A percentile compares a stretch with the other conserved stretches of the same genome.
Evolutionary conservation across 2,113 vertebrate genomes (phyloP).

Genomic region (Neogobius melanostomus): DNA sequence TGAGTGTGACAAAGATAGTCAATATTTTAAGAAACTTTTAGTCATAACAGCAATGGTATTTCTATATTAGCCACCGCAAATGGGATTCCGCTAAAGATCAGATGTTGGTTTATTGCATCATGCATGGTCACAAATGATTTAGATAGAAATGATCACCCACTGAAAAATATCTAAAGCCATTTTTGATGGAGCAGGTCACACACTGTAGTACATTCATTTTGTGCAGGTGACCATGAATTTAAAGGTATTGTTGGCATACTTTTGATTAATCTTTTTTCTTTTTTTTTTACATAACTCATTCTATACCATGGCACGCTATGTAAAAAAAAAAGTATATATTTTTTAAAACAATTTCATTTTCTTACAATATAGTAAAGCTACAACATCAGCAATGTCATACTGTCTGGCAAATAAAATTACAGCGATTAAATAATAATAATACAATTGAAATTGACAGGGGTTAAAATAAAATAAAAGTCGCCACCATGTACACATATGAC

Average conservation of each 20-base stretch:
- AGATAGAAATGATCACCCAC: slow-evolving; percentile 50
- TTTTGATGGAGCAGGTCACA: slow-evolving; percentile 58
- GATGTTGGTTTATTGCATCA: slow-evolving; percentile 68
- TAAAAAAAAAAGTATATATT: slow-evolving; percentile 31
- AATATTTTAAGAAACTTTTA: slow-evolving; percentile 22
- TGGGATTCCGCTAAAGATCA: slow-evolving; percentile 49
- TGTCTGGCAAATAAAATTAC: slow-evolving; percentile 43
- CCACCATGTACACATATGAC: slow-evolving; percentile 32
- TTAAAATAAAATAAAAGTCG: slow-evolving; percentile 10
- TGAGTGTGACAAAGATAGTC: slow-evolving; percentile 39
- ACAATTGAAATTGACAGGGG: background rate
- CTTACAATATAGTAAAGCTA: slow-evolving; percentile 64
- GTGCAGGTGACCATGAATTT: slow-evolving; percentile 67
- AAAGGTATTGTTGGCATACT: slow-evolving; percentile 64
- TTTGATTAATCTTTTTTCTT: slow-evolving; percentile 49
- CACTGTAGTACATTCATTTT: slow-evolving; percentile 72
- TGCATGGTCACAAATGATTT: slow-evolving; percentile 56
- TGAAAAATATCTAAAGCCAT: slow-evolving; percentile 61
- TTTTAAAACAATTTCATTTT: slow-evolving; percentile 48
- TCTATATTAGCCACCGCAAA: slow-evolving; percentile 31
- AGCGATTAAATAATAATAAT: slow-evolving; percentile 30
- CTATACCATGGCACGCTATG: slow-evolving; percentile 58
- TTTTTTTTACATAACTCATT: slow-evolving; percentile 37
- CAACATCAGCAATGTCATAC: slow-evolving; percentile 44
- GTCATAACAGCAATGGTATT: slow-evolving; percentile 22